These are phyloP conservation scores for Cosmorhoe ocellata DNA, from an alignment of 2,888 invertebrate genomes.

Conservation along the genomic window DNA sequence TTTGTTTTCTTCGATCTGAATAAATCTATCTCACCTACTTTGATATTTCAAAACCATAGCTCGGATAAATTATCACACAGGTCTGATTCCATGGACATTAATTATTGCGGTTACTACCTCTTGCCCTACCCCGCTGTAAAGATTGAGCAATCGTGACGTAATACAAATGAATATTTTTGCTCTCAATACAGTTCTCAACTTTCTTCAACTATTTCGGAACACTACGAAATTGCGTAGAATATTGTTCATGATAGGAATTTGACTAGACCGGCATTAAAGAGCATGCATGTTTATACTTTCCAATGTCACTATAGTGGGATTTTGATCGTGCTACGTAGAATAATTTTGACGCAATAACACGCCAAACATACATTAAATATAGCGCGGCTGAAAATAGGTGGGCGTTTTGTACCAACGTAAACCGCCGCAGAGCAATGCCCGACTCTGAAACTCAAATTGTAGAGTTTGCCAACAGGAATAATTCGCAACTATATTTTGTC, in stretches of 20 bases:
- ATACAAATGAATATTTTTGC: slow-evolving; percentile 15
- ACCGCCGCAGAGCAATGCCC: slow-evolving; percentile 61
- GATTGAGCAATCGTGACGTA: slow-evolving; percentile 29
- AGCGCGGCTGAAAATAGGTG: slow-evolving; percentile 68
- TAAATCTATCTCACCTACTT: slow-evolving; percentile 12
- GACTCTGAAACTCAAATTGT: slow-evolving; percentile 50
- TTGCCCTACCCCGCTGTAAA: slow-evolving; percentile 25
- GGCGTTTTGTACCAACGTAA: slow-evolving; percentile 48
- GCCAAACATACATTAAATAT: slow-evolving; percentile 59
- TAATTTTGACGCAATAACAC: slow-evolving; percentile 51
- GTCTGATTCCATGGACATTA: slow-evolving; percentile 25
- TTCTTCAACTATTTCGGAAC: slow-evolving; percentile 2
- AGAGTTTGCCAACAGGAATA: slow-evolving; percentile 4
- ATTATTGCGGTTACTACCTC: slow-evolving; percentile 29
- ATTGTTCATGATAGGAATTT: slow-evolving; percentile 4
- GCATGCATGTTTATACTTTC: slow-evolving; percentile 43
- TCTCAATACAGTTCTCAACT: slow-evolving; percentile 16
- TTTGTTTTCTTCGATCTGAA: background rate
- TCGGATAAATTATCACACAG: background rate
- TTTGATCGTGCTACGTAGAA: slow-evolving; percentile 37
- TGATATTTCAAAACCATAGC: background rate
- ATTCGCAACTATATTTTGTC: background rate
- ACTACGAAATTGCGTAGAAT: background rate
- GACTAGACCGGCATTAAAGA: slow-evolving; percentile 35
- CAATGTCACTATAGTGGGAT: slow-evolving; percentile 52